Base-by-base conservation (phyloP, 2,888 invertebrate genomes). In the Dynastes hyllus region DNA sequence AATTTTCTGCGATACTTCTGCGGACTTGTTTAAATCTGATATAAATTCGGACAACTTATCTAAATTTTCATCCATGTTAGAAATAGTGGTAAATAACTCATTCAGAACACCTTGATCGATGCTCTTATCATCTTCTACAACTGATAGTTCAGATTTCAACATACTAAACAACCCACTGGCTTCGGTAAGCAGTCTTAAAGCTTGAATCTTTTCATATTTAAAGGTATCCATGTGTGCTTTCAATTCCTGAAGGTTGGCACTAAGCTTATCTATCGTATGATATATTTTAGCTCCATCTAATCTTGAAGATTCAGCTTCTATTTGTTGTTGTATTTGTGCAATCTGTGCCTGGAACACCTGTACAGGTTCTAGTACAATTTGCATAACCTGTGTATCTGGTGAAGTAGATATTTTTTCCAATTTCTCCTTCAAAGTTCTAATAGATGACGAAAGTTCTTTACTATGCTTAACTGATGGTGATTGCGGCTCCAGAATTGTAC, bases 81-180 rank as follows among this genome's bases (percentile, higher is more conserved):
- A 1, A 50, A 40, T 37, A 29, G 55, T 6, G 8, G n/a, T 37
- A 37, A 69, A n/a, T 2, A 58, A 29, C n/a, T 40, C 27, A 13
- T 27, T 45, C 16, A 77, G 37, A 27, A 16, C 11, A 45, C 3
- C 13, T 32, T 13, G 37, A 6, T 45, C 11, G 5, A 67, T 22
- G 37, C 16, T 29, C 40, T 77, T 22, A 58, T 69, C 69, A 4
- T 58, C 5, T 69, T 67, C n/a, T 2, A 40, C n/a, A 58, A 69
- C 27, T 27, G 58, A 45, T 8, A 77, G 51, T 45, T 77, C 77
- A 61, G 58, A 69, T 58, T 77, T 69, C 22, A 77, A 58, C 58
- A 55, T 77, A 16, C 45, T 69, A 13, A 77, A 67, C 3, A 77
- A 27, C 2, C 40, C 40, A 45, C 61, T 29, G 4, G 40, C 1